A percentile compares a stretch with the other conserved stretches of the same genome.
Conservation (phyloP, 2,888 invertebrate genomes). For the Orchesellides sinensis region DNA sequence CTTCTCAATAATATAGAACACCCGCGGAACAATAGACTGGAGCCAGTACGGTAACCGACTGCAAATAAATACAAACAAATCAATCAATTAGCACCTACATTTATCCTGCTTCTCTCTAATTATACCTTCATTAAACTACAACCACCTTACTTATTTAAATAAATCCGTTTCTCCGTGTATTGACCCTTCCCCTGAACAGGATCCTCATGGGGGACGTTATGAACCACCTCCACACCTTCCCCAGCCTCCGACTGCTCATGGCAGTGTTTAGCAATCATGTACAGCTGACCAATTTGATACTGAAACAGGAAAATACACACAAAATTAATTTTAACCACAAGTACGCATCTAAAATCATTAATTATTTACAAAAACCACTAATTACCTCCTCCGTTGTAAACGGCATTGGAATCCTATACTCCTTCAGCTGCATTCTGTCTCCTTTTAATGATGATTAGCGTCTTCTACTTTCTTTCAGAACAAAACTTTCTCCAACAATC, state of each 20-base stretch:
- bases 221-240: conserved; percentile 94
- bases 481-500: too few species aligned
- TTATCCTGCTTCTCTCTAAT: not conserved
- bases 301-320: conserved; percentile 77
- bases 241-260: conserved; percentile 93
- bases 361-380: conserved; percentile 14
- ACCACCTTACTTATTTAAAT: conserved; percentile 86
- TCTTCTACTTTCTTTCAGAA: too few species aligned
- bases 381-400: conserved; percentile 92
- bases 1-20: conserved; percentile 95
- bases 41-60: conserved; percentile 94
- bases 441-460: not conserved
- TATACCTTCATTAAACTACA: not conserved
- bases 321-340: conserved; percentile 10
- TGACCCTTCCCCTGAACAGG: conserved; percentile 89
- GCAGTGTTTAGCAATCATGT: conserved; percentile 96
- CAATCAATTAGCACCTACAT: not conserved
- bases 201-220: conserved; percentile 88
- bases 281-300: conserved; percentile 94
- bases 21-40: conserved; percentile 90
- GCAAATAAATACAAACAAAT: conserved; percentile 76
- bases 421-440: conserved; percentile 87
- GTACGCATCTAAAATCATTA: not conserved
- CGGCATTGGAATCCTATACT: conserved; percentile 95
- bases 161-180: conserved; percentile 93